A percentile compares a stretch with the other conserved stretches of the same genome.
Evolutionary conservation across 2,888 invertebrate species (phyloP).

Genomic region (Scelioninae gen. 1): DNA sequence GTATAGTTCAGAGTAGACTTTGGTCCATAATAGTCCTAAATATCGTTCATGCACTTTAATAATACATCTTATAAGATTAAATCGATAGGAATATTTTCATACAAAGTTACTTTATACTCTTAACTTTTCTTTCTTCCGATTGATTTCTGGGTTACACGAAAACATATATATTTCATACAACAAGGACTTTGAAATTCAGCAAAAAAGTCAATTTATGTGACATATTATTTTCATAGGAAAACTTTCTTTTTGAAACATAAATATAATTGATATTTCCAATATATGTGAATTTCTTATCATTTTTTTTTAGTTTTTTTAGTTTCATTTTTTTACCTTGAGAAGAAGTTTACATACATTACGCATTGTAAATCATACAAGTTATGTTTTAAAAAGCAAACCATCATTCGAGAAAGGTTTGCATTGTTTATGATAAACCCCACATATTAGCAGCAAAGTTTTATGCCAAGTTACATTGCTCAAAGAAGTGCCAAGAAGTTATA

Average conservation of each 20-base stretch:
- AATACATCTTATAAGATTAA: slow-evolving; percentile 39
- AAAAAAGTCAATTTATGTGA: not conserved
- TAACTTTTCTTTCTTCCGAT: slow-evolving; percentile 20
- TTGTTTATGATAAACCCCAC: slow-evolving; percentile 47
- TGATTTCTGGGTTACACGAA: slow-evolving; percentile 27
- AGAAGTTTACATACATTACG: slow-evolving; percentile 11
- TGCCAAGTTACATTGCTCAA: slow-evolving; percentile 36
- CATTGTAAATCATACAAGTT: slow-evolving; percentile 23
- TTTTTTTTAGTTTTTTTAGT: not conserved
- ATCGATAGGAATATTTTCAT: slow-evolving; percentile 36
- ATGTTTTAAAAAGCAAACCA: slow-evolving; percentile 30
- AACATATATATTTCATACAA: not conserved
- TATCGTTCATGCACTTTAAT: slow-evolving; percentile 54
- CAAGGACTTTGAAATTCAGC: not conserved
- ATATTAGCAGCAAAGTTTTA: slow-evolving; percentile 47
- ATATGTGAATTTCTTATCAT: too few relatives aligned
- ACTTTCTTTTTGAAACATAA: too few relatives aligned
- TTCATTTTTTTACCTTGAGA: not conserved
- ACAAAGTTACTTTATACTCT: slow-evolving; percentile 21
- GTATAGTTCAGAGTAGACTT: too few relatives aligned
- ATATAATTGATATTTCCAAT: too few relatives aligned
- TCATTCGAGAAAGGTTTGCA: slow-evolving; percentile 23
- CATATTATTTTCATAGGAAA: too few relatives aligned
- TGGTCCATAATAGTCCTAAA: slow-evolving; percentile 48
- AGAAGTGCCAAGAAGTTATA: slow-evolving; percentile 50